Conservation (phyloP, 1,140 invertebrate genomes). For the Calephelis nemesis region DNA sequence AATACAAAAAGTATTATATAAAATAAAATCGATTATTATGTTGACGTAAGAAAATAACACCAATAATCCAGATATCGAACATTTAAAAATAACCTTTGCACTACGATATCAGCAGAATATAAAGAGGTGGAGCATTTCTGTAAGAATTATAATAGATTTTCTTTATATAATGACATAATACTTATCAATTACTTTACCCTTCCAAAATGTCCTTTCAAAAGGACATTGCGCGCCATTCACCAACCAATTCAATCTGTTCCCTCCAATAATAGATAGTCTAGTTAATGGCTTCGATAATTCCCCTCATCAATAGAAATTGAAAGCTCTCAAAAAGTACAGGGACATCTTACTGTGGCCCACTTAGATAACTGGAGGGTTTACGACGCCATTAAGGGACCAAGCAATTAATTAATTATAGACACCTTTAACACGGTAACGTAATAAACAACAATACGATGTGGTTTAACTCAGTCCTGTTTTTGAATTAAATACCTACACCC, state of each 20-base stretch:
- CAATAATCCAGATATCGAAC: too few relatives aligned
- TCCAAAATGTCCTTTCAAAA: background rate
- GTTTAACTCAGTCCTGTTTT: too few relatives aligned
- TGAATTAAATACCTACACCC: too few relatives aligned
- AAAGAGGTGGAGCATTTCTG: too few relatives aligned
- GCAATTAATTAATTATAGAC: background rate
- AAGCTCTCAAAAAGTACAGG: conserved; percentile 1
- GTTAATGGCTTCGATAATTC: conserved; percentile 11
- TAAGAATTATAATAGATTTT: too few relatives aligned
- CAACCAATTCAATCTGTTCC: conserved; percentile 5
- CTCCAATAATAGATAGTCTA: conserved; percentile 11
- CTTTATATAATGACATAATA: background rate
- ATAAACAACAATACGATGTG: too few relatives aligned
- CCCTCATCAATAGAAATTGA: conserved; percentile 13
- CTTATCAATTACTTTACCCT: background rate
- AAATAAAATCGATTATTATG: too few relatives aligned
- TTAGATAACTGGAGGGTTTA: background rate
- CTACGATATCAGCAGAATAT: too few relatives aligned
- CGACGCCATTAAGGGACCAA: background rate
- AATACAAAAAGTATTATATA: too few relatives aligned
- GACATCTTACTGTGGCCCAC: background rate
- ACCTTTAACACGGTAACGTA: too few relatives aligned
- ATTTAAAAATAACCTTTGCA: too few relatives aligned
- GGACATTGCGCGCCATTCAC: conserved; percentile 3
- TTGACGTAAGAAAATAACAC: too few relatives aligned